Percentiles rank a stretch among this genome's conserved stretches.
Conservation (phyloP, 2,888 invertebrate species). For the Lasioglossum morio region DNA sequence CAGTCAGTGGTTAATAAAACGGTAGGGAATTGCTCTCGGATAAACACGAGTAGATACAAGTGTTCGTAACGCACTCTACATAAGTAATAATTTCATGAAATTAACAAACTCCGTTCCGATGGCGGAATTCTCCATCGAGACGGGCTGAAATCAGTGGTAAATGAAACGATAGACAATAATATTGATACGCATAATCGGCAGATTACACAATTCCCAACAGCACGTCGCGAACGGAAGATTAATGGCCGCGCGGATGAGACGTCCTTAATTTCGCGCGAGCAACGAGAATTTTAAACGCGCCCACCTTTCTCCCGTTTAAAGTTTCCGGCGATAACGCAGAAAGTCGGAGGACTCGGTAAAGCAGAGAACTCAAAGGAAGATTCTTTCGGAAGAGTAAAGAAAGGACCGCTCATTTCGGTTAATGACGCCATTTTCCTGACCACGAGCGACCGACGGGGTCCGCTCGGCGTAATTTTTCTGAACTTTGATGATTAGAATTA, state of each 20-base stretch:
- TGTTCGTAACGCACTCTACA: neutral
- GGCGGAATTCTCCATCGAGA: neutral
- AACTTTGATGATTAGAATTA: constrained; percentile 68
- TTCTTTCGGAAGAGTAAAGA: constrained; percentile 51
- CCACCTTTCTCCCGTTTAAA: constrained; percentile 25
- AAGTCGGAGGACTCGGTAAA: constrained; percentile 55
- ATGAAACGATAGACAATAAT: neutral
- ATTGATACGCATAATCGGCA: constrained; percentile 15
- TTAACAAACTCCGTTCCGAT: too few relatives aligned
- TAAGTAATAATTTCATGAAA: neutral
- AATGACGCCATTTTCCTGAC: constrained; percentile 70
- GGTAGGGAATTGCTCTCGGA: neutral
- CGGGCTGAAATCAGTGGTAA: neutral
- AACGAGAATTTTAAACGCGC: constrained; percentile 46
- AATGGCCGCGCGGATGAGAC: constrained; percentile 20
- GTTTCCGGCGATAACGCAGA: constrained; percentile 49
- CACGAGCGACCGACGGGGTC: constrained; percentile 60
- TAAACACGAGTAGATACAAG: neutral
- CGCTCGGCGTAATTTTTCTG: constrained; percentile 76
- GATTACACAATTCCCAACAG: constrained; percentile 23
- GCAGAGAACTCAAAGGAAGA: constrained; percentile 40
- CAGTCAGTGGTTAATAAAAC: neutral
- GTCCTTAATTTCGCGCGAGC: constrained; percentile 34
- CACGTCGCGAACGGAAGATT: constrained; percentile 31
- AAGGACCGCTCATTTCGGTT: constrained; percentile 72